Evolutionary conservation across 2,113 vertebrate genomes (phyloP), one percentile per base, ranked within the genome.

Genomic region (Oxyruncus cristatus): DNA sequence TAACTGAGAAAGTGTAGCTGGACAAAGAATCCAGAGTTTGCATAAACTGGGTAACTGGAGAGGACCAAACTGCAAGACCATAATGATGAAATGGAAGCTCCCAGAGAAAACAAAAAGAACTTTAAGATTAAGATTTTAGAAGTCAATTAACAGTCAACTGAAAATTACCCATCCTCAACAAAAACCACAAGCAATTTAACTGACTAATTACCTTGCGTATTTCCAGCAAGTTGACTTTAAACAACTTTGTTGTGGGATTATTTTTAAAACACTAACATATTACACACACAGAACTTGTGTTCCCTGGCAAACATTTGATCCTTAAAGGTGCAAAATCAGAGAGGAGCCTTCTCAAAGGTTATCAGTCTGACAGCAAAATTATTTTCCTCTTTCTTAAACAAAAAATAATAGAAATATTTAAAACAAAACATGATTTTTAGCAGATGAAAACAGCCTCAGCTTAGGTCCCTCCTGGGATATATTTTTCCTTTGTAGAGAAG

Each of bases 401-500:
- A 94, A 90, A 91, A 81, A 63, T 5, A 88, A 86, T 24, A 87
- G 47, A 62, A 77, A 67, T 17, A 41, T 82, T 90, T 87, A 76
- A 89, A 93, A 72, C 26, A 14, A 37, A 92, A 72, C 16, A 12
- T 39, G 28, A n/a, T 75, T 67, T 91, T 89, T 67, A 93, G 41
- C 72, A 88, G 86, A 95, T 28, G 6, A 95, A 90, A 97, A 85
- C 79, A n/a, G 46, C 42, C 49, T 93, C 81, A 90, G 86, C 67
- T 92, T 94, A 85, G 75, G 73, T 55, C 71, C 66, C 86, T 93
- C 93, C 89, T 96, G 79, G 89, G 84, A 79, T 68, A 28, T 79
- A 90, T 95, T 79, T 67, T 93, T 63, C 82, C 84, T 95, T 82
- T 82, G 72, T 59, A 88, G 82, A 87, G 87, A 92, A 91, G 82